Conservation (phyloP, 1,140 invertebrate genomes). For the Matsumurasca onukii region DNA sequence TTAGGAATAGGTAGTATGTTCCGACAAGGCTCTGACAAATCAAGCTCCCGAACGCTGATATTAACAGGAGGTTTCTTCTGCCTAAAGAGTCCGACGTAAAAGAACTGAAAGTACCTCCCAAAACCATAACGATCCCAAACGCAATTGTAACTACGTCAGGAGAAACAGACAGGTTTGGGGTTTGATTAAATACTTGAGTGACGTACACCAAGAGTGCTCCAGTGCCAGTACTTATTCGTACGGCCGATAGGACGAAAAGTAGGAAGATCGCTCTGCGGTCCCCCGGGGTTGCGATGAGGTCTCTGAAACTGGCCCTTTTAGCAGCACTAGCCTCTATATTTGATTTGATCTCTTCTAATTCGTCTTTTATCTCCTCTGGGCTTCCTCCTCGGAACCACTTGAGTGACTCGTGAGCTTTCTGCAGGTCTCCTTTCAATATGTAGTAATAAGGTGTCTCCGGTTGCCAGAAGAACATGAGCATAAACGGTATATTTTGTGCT, state of each 20-base stretch:
- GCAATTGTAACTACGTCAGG: slow-evolving; percentile 60
- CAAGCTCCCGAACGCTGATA: background rate
- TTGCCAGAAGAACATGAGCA: slow-evolving; percentile 67
- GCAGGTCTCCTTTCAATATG: slow-evolving; percentile 55
- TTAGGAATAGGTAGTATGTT: slow-evolving; percentile 61
- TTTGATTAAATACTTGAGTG: slow-evolving; percentile 68
- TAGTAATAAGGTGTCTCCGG: slow-evolving; percentile 80
- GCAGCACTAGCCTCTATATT: slow-evolving; percentile 34
- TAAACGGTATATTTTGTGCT: slow-evolving; percentile 59
- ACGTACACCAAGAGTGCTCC: slow-evolving; percentile 73
- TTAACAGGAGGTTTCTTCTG: slow-evolving; percentile 63
- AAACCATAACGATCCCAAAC: slow-evolving; percentile 64
- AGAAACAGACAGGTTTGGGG: slow-evolving; percentile 50
- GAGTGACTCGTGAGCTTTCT: slow-evolving; percentile 51
- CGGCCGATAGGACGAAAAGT: slow-evolving; percentile 62
- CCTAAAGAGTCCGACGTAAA: slow-evolving; percentile 70
- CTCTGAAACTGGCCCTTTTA: slow-evolving; percentile 35
- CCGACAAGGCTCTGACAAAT: slow-evolving; percentile 48
- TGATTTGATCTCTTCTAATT: slow-evolving; percentile 35
- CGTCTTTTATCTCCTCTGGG: slow-evolving; percentile 50
- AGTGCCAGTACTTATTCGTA: slow-evolving; percentile 74
- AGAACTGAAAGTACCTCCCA: slow-evolving; percentile 61
- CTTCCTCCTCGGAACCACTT: slow-evolving; percentile 50
- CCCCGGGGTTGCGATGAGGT: slow-evolving; percentile 53
- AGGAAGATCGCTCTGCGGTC: slow-evolving; percentile 66